Evolutionary conservation across 2,113 vertebrate species (phyloP), one percentile per base, ranked within the genome.

Genomic region (Solea senegalensis): DNA sequence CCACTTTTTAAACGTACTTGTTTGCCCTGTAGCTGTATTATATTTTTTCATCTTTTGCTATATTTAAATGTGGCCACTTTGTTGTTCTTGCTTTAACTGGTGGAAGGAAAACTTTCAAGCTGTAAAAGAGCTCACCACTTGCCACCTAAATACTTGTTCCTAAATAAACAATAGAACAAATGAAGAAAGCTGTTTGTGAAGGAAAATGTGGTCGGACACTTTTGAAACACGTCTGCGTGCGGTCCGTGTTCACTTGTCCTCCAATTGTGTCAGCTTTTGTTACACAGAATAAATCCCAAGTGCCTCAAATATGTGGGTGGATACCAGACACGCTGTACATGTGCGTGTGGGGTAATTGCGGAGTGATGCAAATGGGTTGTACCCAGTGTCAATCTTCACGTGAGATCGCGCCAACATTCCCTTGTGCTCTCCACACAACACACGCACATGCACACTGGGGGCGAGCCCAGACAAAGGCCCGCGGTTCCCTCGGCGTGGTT

Each of bases 401-500:
- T 68, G 53, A 49, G n/a, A 65, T 78, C n/a, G 56, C 0, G 4
- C 8, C 49, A 66, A 39, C 45, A 45, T 46, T 41, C 11, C 9
- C 9, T 0, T 7, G 12, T 11, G 50, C 15, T 10, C 14, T 28
- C 28, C 52, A 74, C 26, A 71, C 44, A 67, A 67, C 9, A 39
- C 15, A 54, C 40, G 16, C 15, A 46, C 10, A 67, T 21, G 3
- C 8, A 63, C 11, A 53, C 51, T 68, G 21, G 1, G 64, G 3
- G 63, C 77, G 16, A 54, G 65, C 46, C 69, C 65, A 65, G 69
- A 62, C 81, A 62, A 8, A 55, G 50, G 46, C 14, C n/a, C 1
- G 4, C 34, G 54, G 48, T 39, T 40, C 64, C 71, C 62, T 55
- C 39, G 16, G 49, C 14, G 0, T 51, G 56, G 45, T 8, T 58